These are phyloP conservation scores for Euproctis similis DNA, from an alignment of 2,888 invertebrate genomes.

Conservation along the genomic window DNA sequence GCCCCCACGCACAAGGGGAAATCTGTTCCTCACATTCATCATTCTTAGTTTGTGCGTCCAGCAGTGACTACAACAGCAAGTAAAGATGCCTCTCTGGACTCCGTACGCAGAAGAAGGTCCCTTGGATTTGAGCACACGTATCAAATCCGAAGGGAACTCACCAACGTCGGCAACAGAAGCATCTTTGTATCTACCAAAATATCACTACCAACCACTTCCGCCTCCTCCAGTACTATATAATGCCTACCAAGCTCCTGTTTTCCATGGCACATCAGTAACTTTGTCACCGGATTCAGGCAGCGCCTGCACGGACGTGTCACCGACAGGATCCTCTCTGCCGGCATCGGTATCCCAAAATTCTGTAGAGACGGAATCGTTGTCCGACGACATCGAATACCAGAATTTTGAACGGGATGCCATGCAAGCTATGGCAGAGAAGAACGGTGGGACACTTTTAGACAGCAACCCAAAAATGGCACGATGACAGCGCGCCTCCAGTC, in stretches of 20 bases:
- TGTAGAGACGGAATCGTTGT: conserved; percentile 31
- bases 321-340: no score
- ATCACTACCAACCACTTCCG: conserved; percentile 11
- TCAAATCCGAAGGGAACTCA: conserved; percentile 30
- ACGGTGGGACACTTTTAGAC: conserved; percentile 70
- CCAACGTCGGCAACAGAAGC: conserved; percentile 31
- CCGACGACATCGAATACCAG: conserved; percentile 72
- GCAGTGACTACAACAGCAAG: no score
- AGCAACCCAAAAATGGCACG: conserved; percentile 85
- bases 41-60: conserved; percentile 24
- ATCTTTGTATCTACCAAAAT: conserved; percentile 20
- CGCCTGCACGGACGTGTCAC: conserved; percentile 47
- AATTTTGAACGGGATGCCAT: conserved; percentile 82
- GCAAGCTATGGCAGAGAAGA: conserved; percentile 78
- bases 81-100: conserved; percentile 60
- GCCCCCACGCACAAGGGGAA: conserved; percentile 21
- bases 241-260: conserved; percentile 19
- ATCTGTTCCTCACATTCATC: conserved; percentile 15
- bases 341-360: conserved; percentile 44
- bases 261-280: conserved; percentile 33
- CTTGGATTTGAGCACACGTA: conserved; percentile 51
- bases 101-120: conserved; percentile 54
- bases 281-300: conserved; percentile 41
- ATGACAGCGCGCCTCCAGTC: no score
- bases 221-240: conserved; percentile 21